Evolutionary conservation across 30 jellyfish, hydroid and myxozoan genomes (phyloP).

Genomic region (Mastigias papua): DNA sequence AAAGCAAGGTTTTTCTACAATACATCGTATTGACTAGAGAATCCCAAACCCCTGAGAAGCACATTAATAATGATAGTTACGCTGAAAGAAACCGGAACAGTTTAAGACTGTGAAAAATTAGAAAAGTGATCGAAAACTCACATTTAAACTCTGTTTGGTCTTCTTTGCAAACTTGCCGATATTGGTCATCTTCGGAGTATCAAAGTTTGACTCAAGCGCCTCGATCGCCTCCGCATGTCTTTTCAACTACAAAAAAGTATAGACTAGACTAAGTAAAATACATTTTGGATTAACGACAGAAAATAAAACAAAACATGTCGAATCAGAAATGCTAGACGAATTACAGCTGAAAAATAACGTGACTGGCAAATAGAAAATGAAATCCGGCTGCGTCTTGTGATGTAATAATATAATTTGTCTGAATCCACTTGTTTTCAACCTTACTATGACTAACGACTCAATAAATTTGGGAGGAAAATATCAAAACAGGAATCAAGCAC

Average conservation of each 20-base stretch:
- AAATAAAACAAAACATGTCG: background rate
- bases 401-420: too few species aligned
- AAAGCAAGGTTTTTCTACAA: too few species aligned
- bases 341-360: background rate
- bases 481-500: background rate
- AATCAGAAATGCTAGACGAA: background rate
- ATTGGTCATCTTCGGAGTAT: conserved; percentile 63
- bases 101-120: background rate
- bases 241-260: conserved; percentile 39
- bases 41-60: too few species aligned
- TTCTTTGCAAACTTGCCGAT: conserved; percentile 39
- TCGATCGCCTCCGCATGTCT: conserved; percentile 76
- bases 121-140: background rate
- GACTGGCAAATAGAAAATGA: background rate
- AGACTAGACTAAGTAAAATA: background rate
- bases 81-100: too few species aligned
- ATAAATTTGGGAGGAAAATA: background rate
- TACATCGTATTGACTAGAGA: too few species aligned
- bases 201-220: conserved; percentile 64
- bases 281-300: background rate
- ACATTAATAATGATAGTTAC: too few species aligned
- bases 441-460: too few species aligned
- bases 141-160: conserved; percentile 44
- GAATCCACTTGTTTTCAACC: too few species aligned
- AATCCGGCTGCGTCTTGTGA: background rate